Conservation (phyloP, 2,888 invertebrate genomes). For the Chloroclysta siterata region DNA sequence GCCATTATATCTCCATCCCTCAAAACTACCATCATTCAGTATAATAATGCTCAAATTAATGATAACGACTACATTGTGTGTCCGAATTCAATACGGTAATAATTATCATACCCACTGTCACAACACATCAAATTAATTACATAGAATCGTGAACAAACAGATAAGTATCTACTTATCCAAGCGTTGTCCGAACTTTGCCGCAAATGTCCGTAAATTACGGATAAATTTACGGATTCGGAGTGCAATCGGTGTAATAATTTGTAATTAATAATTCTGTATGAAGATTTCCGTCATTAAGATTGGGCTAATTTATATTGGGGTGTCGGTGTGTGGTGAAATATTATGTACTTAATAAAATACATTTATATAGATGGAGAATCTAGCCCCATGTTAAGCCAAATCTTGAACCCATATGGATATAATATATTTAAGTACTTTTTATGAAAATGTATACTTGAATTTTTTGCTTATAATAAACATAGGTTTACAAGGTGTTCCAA, state of each 20-base stretch:
- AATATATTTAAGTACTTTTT: too few relatives aligned
- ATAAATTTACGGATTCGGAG: slow-evolving; percentile 8
- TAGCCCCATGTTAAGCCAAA: too few relatives aligned
- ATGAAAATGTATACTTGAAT: too few relatives aligned
- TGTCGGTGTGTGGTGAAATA: too few relatives aligned
- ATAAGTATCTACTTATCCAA: slow-evolving; percentile 8
- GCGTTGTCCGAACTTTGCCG: background rate
- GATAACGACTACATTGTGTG: slow-evolving; percentile 5
- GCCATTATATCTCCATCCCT: background rate
- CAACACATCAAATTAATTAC: slow-evolving; percentile 14
- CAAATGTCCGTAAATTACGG: slow-evolving; percentile 20
- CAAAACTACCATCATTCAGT: background rate
- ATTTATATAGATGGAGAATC: too few relatives aligned
- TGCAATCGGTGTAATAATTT: slow-evolving; percentile 11
- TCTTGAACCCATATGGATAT: too few relatives aligned
- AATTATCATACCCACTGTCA: slow-evolving; percentile 7
- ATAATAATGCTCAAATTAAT: slow-evolving; percentile 3
- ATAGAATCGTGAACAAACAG: slow-evolving; percentile 8
- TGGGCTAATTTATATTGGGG: background rate
- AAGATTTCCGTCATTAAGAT: slow-evolving; percentile 16
- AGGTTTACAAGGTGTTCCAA: too few relatives aligned
- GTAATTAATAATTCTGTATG: slow-evolving; percentile 5
- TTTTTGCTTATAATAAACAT: too few relatives aligned
- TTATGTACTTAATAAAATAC: too few relatives aligned
- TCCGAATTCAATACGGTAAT: slow-evolving; percentile 2